Conservation (phyloP, 2,888 invertebrate genomes). For the Nephrotoma flavescens region DNA sequence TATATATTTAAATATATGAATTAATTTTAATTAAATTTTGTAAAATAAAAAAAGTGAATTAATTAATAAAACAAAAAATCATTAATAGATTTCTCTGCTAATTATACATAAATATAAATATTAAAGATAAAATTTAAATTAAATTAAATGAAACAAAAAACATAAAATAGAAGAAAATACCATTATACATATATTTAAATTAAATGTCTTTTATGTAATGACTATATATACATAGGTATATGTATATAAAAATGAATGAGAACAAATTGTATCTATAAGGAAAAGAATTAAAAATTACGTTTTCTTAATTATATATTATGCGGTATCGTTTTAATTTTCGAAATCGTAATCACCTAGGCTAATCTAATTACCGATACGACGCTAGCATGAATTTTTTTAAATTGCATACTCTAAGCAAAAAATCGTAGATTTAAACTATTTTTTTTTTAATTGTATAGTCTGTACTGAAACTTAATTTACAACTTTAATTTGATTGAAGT, state of each 20-base stretch:
- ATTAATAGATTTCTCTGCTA: not conserved
- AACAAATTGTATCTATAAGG: not conserved
- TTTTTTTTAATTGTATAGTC: no score
- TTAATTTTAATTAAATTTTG: not conserved
- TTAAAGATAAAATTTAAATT: not conserved
- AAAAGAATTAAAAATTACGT: not conserved
- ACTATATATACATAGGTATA: not conserved
- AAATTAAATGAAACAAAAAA: not conserved
- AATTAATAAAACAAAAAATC: not conserved
- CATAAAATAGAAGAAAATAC: not conserved
- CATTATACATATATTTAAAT: not conserved
- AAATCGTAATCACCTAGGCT: no score
- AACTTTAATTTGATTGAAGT: no score
- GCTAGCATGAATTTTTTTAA: no score
- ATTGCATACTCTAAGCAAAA: no score
- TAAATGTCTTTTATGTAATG: not conserved
- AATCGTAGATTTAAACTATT: no score
- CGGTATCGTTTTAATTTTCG: not conserved
- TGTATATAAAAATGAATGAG: not conserved
- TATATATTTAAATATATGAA: not conserved
- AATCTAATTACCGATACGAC: no score
- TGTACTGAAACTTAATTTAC: no score
- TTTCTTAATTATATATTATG: not conserved
- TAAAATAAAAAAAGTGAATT: not conserved
- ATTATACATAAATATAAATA: not conserved